These are phyloP conservation scores for Neostethus bicornis DNA, from an alignment of 2,797 vertebrate species.

Conservation along the genomic window DNA sequence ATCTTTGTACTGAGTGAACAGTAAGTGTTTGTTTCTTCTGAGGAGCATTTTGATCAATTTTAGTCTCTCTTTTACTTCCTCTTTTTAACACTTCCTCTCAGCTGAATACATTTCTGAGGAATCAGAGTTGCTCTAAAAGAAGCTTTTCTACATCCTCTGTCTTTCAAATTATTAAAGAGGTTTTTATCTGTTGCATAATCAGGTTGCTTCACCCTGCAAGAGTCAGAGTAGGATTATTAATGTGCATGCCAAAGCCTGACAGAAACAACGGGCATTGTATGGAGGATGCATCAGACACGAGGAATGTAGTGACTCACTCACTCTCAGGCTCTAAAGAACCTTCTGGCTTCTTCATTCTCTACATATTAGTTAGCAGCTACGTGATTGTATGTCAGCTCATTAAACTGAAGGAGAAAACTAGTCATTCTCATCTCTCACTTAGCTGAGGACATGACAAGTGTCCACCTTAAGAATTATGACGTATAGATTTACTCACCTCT, in stretches of 20 bases:
- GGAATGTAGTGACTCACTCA: conserved; percentile 44
- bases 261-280: conserved; percentile 24
- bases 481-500: conserved; percentile 4
- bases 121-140: conserved; percentile 4
- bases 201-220: conserved; percentile 9
- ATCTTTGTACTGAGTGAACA: conserved; percentile 98
- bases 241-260: conserved; percentile 7
- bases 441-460: conserved; percentile 12
- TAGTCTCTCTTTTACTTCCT: conserved; percentile 24
- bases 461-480: conserved; percentile 17
- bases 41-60: conserved; percentile 52
- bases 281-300: conserved; percentile 14
- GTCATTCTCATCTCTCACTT: conserved; percentile 45
- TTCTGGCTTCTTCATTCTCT: conserved; percentile 32
- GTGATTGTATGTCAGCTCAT: conserved; percentile 42
- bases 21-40: conserved; percentile 84
- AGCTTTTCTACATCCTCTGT: conserved; percentile 4
- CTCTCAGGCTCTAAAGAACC: conserved; percentile 16
- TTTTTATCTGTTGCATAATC: conserved; percentile 17
- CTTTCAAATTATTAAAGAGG: conserved; percentile 3
- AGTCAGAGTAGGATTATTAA: conserved; percentile 7
- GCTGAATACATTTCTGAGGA: conserved; percentile 11
- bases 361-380: conserved; percentile 31
- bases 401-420: conserved; percentile 32
- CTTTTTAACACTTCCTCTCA: conserved; percentile 20